Conservation (phyloP, 2,113 vertebrate genomes). For the Cebidichthys violaceus region DNA sequence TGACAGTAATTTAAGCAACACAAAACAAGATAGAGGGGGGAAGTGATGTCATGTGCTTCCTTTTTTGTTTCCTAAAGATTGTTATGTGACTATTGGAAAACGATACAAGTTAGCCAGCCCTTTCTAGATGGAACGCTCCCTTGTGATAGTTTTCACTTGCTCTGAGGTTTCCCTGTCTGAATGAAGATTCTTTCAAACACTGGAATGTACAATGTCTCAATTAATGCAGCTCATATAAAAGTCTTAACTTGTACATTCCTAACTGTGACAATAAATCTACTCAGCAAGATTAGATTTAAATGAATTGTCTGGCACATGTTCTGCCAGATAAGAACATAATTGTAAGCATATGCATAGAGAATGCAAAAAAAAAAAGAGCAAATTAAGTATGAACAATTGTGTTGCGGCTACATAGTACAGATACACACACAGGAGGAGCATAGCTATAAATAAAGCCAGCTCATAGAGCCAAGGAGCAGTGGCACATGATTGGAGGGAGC, state of each 20-base stretch:
- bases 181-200: not conserved
- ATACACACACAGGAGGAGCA: constrained; percentile 42
- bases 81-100: not conserved
- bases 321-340: not conserved
- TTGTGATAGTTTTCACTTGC: not conserved
- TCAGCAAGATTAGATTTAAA: not conserved
- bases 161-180: not conserved
- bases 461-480: constrained; percentile 65
- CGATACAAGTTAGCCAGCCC: not conserved
- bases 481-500: constrained; percentile 75
- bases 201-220: not conserved
- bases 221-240: not conserved
- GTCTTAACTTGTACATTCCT: not conserved
- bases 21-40: no score
- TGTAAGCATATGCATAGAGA: not conserved
- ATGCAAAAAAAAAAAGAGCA: constrained; percentile 6
- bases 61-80: not conserved
- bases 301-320: constrained; percentile 8
- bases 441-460: constrained; percentile 79
- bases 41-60: not conserved
- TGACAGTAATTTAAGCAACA: no score
- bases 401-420: constrained; percentile 21
- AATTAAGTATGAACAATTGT: constrained; percentile 23
- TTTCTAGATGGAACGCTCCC: not conserved
- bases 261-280: constrained; percentile 23